phyloP scores from a whole-genome alignment of 1,140 invertebrate genomes.

The Drosophila erecta region DNA sequence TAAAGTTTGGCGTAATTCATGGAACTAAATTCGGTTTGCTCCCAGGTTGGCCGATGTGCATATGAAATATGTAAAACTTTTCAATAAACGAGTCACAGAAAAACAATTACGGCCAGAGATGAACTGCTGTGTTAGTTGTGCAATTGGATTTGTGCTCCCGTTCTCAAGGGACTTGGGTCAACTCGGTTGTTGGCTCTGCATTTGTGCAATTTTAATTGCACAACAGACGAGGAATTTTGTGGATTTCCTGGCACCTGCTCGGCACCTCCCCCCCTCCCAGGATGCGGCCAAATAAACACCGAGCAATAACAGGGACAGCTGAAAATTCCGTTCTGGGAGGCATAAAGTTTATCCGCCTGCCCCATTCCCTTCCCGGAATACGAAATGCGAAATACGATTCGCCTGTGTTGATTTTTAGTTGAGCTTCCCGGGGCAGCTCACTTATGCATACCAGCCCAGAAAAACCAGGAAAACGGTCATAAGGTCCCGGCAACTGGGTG shows the following conservation, averaged over 20 bases:
- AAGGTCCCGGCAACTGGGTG: background rate
- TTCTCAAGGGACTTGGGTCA: constrained; percentile 22
- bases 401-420: constrained; percentile 47
- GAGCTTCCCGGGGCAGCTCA: constrained; percentile 24
- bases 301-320: constrained; percentile 43
- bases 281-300: constrained; percentile 28
- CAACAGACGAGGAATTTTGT: constrained; percentile 52
- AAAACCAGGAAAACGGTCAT: constrained; percentile 13
- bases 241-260: constrained; percentile 22
- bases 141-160: constrained; percentile 58
- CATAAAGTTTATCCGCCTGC: constrained; percentile 46
- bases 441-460: constrained; percentile 26
- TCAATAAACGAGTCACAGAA: constrained; percentile 73
- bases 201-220: constrained; percentile 70
- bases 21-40: constrained; percentile 40
- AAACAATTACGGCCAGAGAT: constrained; percentile 59
- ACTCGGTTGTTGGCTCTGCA: constrained; percentile 36
- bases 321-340: constrained; percentile 57
- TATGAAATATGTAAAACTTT: constrained; percentile 64
- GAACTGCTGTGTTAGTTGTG: constrained; percentile 30
- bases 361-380: background rate
- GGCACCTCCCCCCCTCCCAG: background rate
- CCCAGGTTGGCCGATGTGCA: constrained; percentile 42
- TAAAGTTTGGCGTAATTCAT: constrained; percentile 62
- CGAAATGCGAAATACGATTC: background rate